Evolutionary conservation across 2,797 vertebrate species (phyloP).

Genomic region (Thalassophryne amazonica): DNA sequence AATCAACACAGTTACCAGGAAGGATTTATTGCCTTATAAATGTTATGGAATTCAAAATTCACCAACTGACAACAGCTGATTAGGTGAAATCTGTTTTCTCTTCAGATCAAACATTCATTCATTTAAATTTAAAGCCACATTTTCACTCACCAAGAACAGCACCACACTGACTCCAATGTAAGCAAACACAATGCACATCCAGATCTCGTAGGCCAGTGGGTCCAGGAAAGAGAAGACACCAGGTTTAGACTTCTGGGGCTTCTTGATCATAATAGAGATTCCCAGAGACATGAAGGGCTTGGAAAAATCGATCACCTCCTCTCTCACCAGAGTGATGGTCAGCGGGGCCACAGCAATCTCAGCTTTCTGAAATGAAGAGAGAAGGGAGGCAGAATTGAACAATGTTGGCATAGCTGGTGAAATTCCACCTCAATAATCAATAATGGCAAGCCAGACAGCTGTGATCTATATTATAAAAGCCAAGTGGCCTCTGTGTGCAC

Average conservation of each 20-base stretch:
- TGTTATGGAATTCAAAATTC: too few relatives aligned
- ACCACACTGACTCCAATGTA: constrained; percentile 99
- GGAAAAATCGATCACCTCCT: constrained; percentile 99
- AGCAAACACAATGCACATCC: constrained; percentile 99
- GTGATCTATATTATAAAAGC: too few relatives aligned
- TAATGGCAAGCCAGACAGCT: too few relatives aligned
- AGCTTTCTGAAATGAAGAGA: constrained; percentile 87
- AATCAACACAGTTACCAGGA: too few relatives aligned
- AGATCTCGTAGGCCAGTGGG: constrained; percentile 97
- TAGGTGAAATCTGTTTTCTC: too few relatives aligned
- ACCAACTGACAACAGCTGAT: too few relatives aligned
- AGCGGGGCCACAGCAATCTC: constrained; percentile 98
- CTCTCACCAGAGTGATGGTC: constrained; percentile 97
- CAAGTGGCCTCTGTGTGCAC: too few relatives aligned
- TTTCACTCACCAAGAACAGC: constrained; percentile 88
- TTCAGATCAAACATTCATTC: too few relatives aligned
- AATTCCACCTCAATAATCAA: too few relatives aligned
- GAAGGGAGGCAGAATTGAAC: neutral
- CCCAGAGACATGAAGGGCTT: constrained; percentile 99
- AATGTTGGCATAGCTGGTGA: too few relatives aligned
- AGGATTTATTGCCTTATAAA: too few relatives aligned
- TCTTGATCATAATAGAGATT: constrained; percentile 99
- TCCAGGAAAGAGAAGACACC: constrained; percentile 99
- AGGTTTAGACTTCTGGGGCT: constrained; percentile 98
- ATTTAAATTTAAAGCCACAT: too few relatives aligned